Conservation (phyloP, 2,888 invertebrate genomes). For the Chloroclysta siterata region DNA sequence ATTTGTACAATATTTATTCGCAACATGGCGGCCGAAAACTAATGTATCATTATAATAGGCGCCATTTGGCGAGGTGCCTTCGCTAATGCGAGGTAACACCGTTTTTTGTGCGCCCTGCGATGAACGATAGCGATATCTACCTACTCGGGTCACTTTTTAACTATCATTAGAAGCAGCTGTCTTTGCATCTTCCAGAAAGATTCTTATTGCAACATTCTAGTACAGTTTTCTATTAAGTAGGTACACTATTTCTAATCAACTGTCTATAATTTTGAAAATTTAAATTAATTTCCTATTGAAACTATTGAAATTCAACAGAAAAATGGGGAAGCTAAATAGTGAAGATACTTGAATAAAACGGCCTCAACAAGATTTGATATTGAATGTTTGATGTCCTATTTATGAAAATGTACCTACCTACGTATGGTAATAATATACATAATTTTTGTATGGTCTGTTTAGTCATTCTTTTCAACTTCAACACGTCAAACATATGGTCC, state of each 20-base stretch:
- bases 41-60: conserved; percentile 70
- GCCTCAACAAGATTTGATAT: no score
- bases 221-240: no score
- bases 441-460: not conserved
- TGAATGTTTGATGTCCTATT: no score
- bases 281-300: no score
- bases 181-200: not conserved
- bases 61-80: conserved; percentile 76
- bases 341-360: no score
- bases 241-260: no score
- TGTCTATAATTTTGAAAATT: no score
- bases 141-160: conserved; percentile 29
- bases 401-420: no score
- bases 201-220: not conserved
- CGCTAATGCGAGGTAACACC: conserved; percentile 59
- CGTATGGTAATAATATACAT: no score
- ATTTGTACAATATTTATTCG: conserved; percentile 82
- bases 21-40: conserved; percentile 73
- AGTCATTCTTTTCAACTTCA: conserved; percentile 30
- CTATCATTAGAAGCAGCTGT: not conserved
- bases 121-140: conserved; percentile 32
- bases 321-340: no score
- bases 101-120: conserved; percentile 39
- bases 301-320: no score
- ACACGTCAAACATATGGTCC: conserved; percentile 68